Evolutionary conservation across 2,113 vertebrate genomes (phyloP).

Genomic region (Rhinolophus sinicus): DNA sequence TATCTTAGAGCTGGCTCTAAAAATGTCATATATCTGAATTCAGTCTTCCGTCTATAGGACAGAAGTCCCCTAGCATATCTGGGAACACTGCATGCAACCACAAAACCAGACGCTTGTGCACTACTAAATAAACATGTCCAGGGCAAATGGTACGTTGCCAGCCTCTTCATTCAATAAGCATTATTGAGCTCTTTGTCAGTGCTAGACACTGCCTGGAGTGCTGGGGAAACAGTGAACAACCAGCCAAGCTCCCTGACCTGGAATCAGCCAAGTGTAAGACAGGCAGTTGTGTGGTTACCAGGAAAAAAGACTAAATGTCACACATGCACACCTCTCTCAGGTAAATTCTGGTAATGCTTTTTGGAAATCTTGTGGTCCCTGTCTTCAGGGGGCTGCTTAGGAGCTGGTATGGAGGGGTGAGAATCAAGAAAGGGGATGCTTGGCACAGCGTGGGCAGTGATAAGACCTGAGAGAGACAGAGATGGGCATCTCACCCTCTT

Average conservation of each 20-base stretch:
- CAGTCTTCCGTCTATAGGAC: not conserved
- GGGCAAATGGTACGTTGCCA: not conserved
- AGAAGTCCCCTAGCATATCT: not conserved
- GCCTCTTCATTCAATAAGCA: not conserved
- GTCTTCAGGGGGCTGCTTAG: not conserved
- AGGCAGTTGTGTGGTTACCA: not conserved
- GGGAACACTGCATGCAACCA: not conserved
- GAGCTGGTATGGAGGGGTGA: not conserved
- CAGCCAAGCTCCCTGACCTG: not conserved
- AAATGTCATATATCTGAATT: not conserved
- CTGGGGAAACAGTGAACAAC: not conserved
- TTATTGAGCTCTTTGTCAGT: not conserved
- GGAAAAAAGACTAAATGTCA: not conserved
- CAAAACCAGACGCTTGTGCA: not conserved
- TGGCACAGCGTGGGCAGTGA: not conserved
- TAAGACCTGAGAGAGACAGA: not conserved
- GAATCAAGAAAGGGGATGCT: not conserved
- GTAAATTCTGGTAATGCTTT: not conserved
- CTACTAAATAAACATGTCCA: not conserved
- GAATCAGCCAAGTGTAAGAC: not conserved
- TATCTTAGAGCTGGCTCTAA: not conserved
- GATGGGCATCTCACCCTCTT: not conserved
- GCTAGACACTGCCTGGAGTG: not conserved
- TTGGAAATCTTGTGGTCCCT: not conserved
- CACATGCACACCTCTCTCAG: not conserved